Conservation (phyloP, 2,888 invertebrate species). For the Megamerina dolium region DNA sequence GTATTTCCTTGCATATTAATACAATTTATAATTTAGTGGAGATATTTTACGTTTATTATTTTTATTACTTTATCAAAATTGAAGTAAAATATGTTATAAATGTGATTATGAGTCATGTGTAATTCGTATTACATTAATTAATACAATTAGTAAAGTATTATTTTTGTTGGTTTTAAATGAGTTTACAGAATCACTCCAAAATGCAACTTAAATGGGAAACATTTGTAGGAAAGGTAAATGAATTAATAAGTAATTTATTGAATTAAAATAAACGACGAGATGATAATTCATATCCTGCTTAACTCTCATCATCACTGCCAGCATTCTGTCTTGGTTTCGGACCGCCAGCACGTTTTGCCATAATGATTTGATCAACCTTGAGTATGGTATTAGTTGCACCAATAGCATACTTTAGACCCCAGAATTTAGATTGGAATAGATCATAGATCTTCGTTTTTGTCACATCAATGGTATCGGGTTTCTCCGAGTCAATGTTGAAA, state of each 20-base stretch:
- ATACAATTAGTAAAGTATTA: no score
- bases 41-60: slow-evolving; percentile 4
- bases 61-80: slow-evolving; percentile 14
- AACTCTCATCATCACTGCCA: slow-evolving; percentile 69
- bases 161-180: no score
- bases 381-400: slow-evolving; percentile 88
- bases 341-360: slow-evolving; percentile 96
- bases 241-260: no score
- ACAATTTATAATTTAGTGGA: background rate
- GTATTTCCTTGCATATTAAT: no score
- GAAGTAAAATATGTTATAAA: background rate
- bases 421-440: slow-evolving; percentile 77
- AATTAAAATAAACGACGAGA: no score
- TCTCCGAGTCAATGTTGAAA: slow-evolving; percentile 80
- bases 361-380: slow-evolving; percentile 94
- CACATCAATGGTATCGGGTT: slow-evolving; percentile 66
- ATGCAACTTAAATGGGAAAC: no score
- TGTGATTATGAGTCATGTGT: no score
- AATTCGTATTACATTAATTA: no score
- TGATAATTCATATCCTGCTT: slow-evolving; percentile 31
- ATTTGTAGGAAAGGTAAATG: no score
- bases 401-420: slow-evolving; percentile 94
- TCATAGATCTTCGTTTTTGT: slow-evolving; percentile 74
- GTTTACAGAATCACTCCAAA: no score
- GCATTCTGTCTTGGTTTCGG: slow-evolving; percentile 72